Percentiles rank a stretch among this genome's conserved stretches.
Evolutionary conservation across 2,797 vertebrate species (phyloP).

Genomic region (Alfaro cultratus): DNA sequence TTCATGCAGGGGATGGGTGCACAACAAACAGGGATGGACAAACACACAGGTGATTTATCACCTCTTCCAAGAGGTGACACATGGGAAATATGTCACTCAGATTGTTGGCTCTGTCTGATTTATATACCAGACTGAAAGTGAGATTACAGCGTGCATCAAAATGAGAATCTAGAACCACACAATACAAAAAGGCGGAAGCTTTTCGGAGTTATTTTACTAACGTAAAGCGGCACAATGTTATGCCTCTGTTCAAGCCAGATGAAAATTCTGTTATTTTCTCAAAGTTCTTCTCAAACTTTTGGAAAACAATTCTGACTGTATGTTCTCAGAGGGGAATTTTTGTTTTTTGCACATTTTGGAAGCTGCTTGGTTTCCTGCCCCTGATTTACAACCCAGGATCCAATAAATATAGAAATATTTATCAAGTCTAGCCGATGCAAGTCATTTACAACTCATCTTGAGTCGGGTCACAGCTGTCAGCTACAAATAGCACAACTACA

Average conservation of each 20-base stretch:
- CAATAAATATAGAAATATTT: neutral
- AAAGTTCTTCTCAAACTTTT: neutral
- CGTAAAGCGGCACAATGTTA: neutral
- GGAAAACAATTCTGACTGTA: neutral
- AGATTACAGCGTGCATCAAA: neutral
- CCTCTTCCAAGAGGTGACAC: constrained; percentile 30
- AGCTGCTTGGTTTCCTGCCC: neutral
- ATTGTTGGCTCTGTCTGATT: constrained; percentile 30
- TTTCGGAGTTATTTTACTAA: neutral
- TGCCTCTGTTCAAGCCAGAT: neutral
- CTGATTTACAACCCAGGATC: neutral
- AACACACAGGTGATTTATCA: constrained; percentile 36
- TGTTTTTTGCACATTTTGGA: neutral
- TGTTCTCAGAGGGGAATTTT: neutral
- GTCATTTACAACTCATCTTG: neutral
- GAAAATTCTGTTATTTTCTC: neutral
- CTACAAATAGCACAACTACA: neutral
- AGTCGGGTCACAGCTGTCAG: neutral
- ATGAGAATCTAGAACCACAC: neutral
- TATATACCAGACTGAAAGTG: neutral
- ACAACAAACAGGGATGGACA: constrained; percentile 3
- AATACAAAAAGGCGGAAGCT: neutral
- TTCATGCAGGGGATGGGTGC: neutral
- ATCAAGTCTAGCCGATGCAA: neutral
- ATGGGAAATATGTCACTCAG: constrained; percentile 39